Base-by-base conservation (phyloP, 2,888 invertebrate species). In the Drosophila infuscata region DNA sequence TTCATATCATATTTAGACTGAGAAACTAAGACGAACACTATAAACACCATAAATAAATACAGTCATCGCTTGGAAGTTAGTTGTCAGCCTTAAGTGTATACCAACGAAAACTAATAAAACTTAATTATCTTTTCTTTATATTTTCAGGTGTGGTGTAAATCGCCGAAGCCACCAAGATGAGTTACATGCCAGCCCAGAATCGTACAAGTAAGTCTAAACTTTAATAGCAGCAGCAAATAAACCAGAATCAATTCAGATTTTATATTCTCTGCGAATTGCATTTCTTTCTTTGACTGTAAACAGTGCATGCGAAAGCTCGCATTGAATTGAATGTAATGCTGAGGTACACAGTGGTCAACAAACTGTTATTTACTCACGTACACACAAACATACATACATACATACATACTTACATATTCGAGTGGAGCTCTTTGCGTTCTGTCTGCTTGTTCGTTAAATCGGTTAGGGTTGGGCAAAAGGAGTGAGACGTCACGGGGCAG, bases 121-220 rank as follows among this genome's bases (percentile, higher is more conserved):
- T 11, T 41, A 15, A 15, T 20, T 32, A 17, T 41, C 15, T 25
- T 20, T 15, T 29, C 20, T 25, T 58, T 68, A 9, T 68, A 30
- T 68, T 81, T 79, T 29, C 93, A 95, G 95, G 94, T 94, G 95
- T 94, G 94, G 94, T 95, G 94, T 95, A 94, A 94, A 92, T 92
- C 95, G 95, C 95, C 94, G 94, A 94, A 94, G 94, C 94, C 95
- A 95, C 94, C 95, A 97, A 91, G 83, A 92, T 97, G 97, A 97
- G 97, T 95, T 97, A 96, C 94, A 96, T 97, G 95, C 96, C 96
- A 92, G 94, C 96, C 88, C 97, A 97, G 94, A 96, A 96, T 93
- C 95, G 97, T 93, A 96, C 96, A 92, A 97, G 97, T 97, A 94
- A 96, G 97, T 96, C 88, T 58, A 74, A 41, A 52, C 20, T 32